These are phyloP conservation scores for Halichoeres trimaculatus DNA, from an alignment of 2,113 vertebrate species.

Conservation along the genomic window DNA sequence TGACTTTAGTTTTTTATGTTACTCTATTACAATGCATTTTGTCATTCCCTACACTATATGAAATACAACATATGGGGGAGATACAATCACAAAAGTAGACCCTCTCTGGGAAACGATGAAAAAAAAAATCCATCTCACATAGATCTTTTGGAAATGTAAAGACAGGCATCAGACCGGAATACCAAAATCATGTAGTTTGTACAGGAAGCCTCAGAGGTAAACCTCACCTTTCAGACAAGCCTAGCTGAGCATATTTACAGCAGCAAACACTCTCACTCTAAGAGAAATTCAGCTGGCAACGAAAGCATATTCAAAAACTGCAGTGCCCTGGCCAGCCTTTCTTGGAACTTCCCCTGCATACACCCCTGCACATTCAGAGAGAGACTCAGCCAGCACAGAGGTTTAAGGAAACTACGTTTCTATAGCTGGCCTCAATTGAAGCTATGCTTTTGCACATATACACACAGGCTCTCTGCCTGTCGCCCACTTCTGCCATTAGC, in stretches of 20 bases:
- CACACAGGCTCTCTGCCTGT: slow-evolving; percentile 50
- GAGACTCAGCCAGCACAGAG: slow-evolving; percentile 49
- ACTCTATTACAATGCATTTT: no score
- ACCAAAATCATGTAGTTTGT: neutral
- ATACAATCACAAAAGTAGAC: neutral
- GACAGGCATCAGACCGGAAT: neutral
- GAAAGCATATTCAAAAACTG: slow-evolving; percentile 49
- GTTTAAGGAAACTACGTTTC: slow-evolving; percentile 67
- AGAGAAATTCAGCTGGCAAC: slow-evolving; percentile 41
- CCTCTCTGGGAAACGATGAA: neutral
- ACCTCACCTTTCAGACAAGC: slow-evolving; percentile 9
- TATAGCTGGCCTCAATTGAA: slow-evolving; percentile 63
- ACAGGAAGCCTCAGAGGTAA: neutral
- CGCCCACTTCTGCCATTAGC: slow-evolving; percentile 67
- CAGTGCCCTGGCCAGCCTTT: slow-evolving; percentile 53
- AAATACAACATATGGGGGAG: no score
- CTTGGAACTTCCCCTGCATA: slow-evolving; percentile 63
- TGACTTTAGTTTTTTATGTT: no score
- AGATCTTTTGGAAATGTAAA: neutral
- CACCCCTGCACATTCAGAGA: slow-evolving; percentile 57
- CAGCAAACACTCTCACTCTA: slow-evolving; percentile 30
- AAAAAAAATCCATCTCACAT: neutral
- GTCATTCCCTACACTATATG: no score
- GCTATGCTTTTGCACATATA: slow-evolving; percentile 20
- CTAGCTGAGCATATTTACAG: slow-evolving; percentile 6